Evolutionary conservation across 2,888 invertebrate genomes (phyloP), one percentile per base, ranked within the genome.

Genomic region (Stenolophus ochropezus): DNA sequence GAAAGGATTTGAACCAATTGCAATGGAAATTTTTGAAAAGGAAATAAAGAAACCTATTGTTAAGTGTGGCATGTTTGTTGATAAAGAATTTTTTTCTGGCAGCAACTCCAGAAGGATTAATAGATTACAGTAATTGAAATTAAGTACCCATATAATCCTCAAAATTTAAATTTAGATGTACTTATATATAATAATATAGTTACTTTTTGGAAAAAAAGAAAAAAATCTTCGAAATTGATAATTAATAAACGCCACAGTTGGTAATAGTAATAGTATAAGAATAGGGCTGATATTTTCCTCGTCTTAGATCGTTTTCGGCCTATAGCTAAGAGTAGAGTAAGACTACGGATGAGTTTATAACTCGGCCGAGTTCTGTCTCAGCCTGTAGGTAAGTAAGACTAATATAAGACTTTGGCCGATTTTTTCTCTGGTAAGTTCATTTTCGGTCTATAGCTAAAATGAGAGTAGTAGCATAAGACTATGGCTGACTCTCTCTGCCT

Each of bases 121-220:
- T 56, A 56, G 23, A 14, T n/a, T 23, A 61, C 27, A 20, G 61
- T 61, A 1, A 11, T 61, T 5, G 61, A 61, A 61, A 23, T 61
- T 23, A 61, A 61, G 27, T 61, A 23, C 27, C 61, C 61, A 2
- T 61, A 61, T 61, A 61, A 61, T 61, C 61, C 61, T 23, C 23
- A 61, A 61, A 61, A 61, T 61, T 61, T 61, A 61, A 25, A 11
- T 61, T 61, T 61, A 16, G 25, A 61, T 11, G 25, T 6, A 61
- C 16, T 61, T 11, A 61, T 61, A 61, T 23, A 23, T 23, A 61
- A 23, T 16, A 65, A 25, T 4, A 58, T 20, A 56, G 58, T 58
- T 1, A 58, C 58, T 23, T 49, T 49, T 49, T 49, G 49, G 49
- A 49, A 49, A 14, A 49, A 49, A 49, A 14, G 14, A 1, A 49